Evolutionary conservation across 2,113 vertebrate genomes (phyloP).

Genomic region (Tetraodon nigroviridis): DNA sequence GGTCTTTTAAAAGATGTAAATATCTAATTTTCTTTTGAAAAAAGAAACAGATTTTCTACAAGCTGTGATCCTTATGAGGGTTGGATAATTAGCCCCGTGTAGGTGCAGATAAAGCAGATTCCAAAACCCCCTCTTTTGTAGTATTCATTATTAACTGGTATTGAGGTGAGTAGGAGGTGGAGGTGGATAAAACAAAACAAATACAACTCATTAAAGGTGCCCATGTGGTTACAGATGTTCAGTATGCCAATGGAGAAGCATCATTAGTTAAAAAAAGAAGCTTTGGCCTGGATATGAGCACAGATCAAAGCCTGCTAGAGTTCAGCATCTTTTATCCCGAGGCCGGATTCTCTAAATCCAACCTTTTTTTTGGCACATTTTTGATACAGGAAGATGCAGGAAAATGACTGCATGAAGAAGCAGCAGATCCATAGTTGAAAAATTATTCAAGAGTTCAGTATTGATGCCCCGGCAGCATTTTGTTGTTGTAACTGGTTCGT

Average conservation of each 20-base stretch:
- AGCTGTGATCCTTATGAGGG: slow-evolving; percentile 37
- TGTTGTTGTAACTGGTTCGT: slow-evolving; percentile 13
- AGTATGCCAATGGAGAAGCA: slow-evolving; percentile 35
- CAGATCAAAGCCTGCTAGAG: slow-evolving; percentile 55
- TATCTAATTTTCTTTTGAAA: slow-evolving; percentile 19
- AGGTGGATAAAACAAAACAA: slow-evolving; percentile 63
- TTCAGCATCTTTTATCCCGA: slow-evolving; percentile 53
- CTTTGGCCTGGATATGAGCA: slow-evolving; percentile 59
- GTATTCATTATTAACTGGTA: slow-evolving; percentile 33
- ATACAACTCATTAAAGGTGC: slow-evolving; percentile 63
- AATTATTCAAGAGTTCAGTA: slow-evolving; percentile 27
- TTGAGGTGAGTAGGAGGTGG: slow-evolving; percentile 47
- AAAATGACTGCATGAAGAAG: slow-evolving; percentile 42
- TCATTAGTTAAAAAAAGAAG: slow-evolving; percentile 52
- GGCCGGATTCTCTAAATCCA: slow-evolving; percentile 49
- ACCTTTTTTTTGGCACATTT: neutral
- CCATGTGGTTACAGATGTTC: slow-evolving; percentile 39
- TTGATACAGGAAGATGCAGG: slow-evolving; percentile 25
- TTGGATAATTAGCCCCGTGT: slow-evolving; percentile 59
- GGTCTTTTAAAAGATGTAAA: slow-evolving; percentile 39
- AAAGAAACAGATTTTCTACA: slow-evolving; percentile 17
- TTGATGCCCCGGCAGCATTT: slow-evolving; percentile 25
- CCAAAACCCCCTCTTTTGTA: slow-evolving; percentile 23
- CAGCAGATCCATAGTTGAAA: slow-evolving; percentile 31
- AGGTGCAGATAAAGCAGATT: slow-evolving; percentile 43